Base-by-base conservation (phyloP, 1,140 invertebrate genomes). In the Trypoxylus dichotomus region DNA sequence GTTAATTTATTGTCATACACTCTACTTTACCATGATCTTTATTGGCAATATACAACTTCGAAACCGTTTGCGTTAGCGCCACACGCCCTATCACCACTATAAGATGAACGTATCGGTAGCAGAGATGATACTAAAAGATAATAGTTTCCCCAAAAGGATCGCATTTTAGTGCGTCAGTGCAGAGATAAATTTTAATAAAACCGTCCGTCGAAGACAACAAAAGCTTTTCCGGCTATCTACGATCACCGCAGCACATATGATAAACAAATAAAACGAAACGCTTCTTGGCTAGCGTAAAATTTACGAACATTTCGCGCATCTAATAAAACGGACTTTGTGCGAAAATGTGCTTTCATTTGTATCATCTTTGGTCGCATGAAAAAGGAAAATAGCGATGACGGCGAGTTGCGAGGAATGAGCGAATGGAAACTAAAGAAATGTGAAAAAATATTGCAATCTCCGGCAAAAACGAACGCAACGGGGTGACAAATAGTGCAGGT, bases 271-370 rank as follows among this genome's bases (percentile, higher is more conserved):
- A 54, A 54, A 54, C 19, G 47, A 19, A 19, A 37, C 32, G 15
- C 47, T 19, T 19, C 15, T 19, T n/a, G 15, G 47, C 6, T n/a
- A 54, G n/a, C 47, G 47, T 19, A 78, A 78, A 78, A 78, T 74
- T 71, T 78, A 74, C 77, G 37, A 78, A 74, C 71, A 74, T 42
- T 73, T 58, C 32, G 19, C 47, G 47, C 77, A 74, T 42, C 77
- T 74, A 73, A 78, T 78, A 78, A 78, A 73, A 78, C 72, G 72
- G n/a, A 73, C 58, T 54, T 78, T 78, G 72, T 74, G 25, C 72
- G 58, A 54, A 54, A 32, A 73, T 42, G 68, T 73, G 72, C 68
- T 15, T 37, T 74, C 72, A 78, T 78, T 78, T 78, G 77, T 78
- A 74, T 78, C 72, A 71, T 32, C 60, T 74, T 47, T 8, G 42